Base-by-base conservation (phyloP, 2,797 vertebrate genomes). In the Discoglossus pictus region DNA sequence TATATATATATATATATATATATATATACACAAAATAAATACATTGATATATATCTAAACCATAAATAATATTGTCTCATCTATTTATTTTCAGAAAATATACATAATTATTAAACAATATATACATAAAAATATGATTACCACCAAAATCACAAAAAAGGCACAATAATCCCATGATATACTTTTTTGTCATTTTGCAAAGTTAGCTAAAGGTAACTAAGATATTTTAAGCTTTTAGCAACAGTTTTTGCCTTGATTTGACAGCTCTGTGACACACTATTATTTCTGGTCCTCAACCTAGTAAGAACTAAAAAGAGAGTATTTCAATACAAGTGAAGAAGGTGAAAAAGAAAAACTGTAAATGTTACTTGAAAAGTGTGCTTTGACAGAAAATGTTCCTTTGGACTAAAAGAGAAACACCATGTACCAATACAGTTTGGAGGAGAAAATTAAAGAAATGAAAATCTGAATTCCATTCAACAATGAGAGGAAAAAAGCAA, bases 331-430 rank as follows among this genome's bases (percentile, higher is more conserved):
- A 4, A 31, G 27, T 31, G 27, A 31, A 9, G 27, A 31, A 9
- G 27, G 27, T 8, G 27, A 4, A 4, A 4, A 31, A 31, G 27
- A 31, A 4, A 4, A 31, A 31, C 8, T 4, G 4, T 31, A 9
- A 9, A 9, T 59, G 64, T 71, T 71, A 71, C 65, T 65, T 65
- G 61, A 52, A 71, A 59, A 71, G 61, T 64, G 61, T 52, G 51
- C 60, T 59, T n/a, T 71, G 61, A 58, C 61, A 59, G 44, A 70
- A 65, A 59, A 24, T 52, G 53, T 52, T 59, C 44, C 61, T 59
- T 52, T 39, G 68, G 68, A 70, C 65, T 65, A 71, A 51, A 46
- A 53, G 27, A 64, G 36, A 62, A 31, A 20, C 23, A 50, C 15
- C 56, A 10, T 34, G 15, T 15, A 11, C 46, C 20, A 61, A 20